These are phyloP conservation scores for Drosophila hydei DNA, from an alignment of 1,140 invertebrate genomes.

Conservation along the genomic window DNA sequence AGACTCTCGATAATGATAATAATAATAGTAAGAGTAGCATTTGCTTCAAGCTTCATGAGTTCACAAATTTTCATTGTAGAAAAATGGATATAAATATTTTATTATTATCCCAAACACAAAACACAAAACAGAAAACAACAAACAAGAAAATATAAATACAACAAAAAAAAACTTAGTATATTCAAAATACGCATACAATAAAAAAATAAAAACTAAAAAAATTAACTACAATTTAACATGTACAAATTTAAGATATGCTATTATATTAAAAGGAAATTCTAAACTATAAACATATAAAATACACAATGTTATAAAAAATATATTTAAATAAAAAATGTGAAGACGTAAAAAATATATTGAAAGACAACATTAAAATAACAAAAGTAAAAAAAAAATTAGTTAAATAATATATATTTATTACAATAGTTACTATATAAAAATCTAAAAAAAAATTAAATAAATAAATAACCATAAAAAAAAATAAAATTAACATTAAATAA, in stretches of 20 bases:
- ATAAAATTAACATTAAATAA: neutral
- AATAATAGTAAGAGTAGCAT: too few species aligned
- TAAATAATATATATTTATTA: neutral
- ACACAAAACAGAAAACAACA: constrained; percentile 2
- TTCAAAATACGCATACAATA: neutral
- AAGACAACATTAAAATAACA: neutral
- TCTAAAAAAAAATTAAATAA: neutral
- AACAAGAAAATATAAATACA: neutral
- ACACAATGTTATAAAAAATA: neutral
- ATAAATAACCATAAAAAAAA: neutral
- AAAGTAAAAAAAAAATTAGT: constrained; percentile 5
- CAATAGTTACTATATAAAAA: too few species aligned
- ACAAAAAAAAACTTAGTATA: neutral
- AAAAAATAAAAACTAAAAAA: neutral
- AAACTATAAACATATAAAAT: neutral
- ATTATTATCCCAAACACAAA: constrained; percentile 7
- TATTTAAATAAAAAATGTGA: constrained; percentile 2
- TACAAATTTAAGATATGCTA: too few species aligned
- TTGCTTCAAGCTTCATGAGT: too few species aligned
- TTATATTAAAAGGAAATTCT: too few species aligned
- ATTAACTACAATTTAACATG: neutral
- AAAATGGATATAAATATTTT: neutral
- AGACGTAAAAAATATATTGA: neutral
- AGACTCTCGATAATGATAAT: too few species aligned
- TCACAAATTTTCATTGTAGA: too few species aligned